Base-by-base conservation (phyloP, 2,797 vertebrate genomes). In the Pipistrellus kuhlii region DNA sequence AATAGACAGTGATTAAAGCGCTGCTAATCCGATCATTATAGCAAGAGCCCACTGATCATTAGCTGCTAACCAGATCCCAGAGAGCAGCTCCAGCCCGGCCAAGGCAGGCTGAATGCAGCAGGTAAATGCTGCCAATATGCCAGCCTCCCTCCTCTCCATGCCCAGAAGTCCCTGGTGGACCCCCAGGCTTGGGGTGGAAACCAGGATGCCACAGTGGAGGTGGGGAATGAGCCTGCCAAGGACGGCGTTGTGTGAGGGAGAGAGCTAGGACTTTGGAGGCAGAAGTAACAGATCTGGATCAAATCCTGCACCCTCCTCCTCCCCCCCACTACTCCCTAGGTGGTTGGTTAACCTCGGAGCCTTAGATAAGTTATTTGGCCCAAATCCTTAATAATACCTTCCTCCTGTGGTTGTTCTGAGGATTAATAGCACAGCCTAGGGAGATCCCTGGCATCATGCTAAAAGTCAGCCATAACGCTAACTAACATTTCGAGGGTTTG, bases 1-100 rank as follows among this genome's bases (percentile, higher is more conserved):
- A 98, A 97, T 98, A 96, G 95, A 96, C 97, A 97, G 93, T 97
- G 96, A 98, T 98, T 98, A 97, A 98, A 97, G 80, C 96, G 27
- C 76, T 95, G 85, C 92, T 89, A 96, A 48, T 97, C 95, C 66
- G 89, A 91, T 97, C 98, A 96, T 97, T 98, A 97, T 91, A 97
- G 97, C 97, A 11, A 68, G 97, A 96, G 84, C 89, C 55, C 96
- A 88, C 89, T 95, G 98, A 97, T 96, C 97, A 94, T 97, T 96
- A 97, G 91, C 95, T 94, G 97, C 90, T 68, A 96, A 97, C 95
- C 82, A 97, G 96, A 97, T 96, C 9, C 0, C 96, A 87, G 88
- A 96, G 73, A 94, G 96, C 95, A 55, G 85, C 93, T 85, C 35
- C 1, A 44, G 93, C 85, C 77, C 1, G 73, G 75, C 88, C 83